Conservation (phyloP, 2,797 vertebrate species). For the Chelon labrosus region DNA sequence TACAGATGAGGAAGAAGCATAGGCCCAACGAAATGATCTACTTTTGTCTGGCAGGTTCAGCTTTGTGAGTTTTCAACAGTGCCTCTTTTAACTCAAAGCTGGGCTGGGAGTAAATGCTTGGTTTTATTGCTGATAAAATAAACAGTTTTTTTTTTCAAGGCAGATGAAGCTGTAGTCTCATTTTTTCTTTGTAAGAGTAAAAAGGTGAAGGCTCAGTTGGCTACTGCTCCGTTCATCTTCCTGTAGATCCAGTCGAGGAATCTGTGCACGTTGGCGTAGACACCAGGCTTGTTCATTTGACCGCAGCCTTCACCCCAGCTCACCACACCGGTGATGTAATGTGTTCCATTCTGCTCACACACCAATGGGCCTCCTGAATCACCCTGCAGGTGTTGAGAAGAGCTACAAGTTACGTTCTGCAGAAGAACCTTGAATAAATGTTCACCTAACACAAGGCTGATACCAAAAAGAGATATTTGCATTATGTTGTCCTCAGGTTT, state of each 20-base stretch:
- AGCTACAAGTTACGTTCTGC: not conserved
- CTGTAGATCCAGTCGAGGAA: conserved; percentile 86
- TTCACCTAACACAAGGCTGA: too few relatives aligned
- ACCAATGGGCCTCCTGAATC: conserved; percentile 91
- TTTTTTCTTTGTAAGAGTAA: not conserved
- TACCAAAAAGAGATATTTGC: too few relatives aligned
- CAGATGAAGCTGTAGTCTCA: conserved; percentile 10
- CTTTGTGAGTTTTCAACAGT: conserved; percentile 71
- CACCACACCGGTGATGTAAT: conserved; percentile 87
- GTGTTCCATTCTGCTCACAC: conserved; percentile 79
- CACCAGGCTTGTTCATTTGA: conserved; percentile 86
- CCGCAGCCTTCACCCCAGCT: conserved; percentile 91
- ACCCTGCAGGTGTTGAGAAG: conserved; percentile 77
- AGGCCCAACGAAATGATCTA: conserved; percentile 40
- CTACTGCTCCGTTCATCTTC: conserved; percentile 25
- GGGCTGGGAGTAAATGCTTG: conserved; percentile 76
- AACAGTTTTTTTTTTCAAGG: conserved; percentile 44
- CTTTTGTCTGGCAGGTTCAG: conserved; percentile 87
- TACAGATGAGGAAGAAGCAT: conserved; percentile 9
- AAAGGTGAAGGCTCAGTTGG: too few relatives aligned
- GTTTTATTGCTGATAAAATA: conserved; percentile 66
- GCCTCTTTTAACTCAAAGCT: conserved; percentile 74
- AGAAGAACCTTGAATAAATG: too few relatives aligned
- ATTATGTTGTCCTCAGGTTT: too few relatives aligned
- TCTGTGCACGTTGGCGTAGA: conserved; percentile 86